Evolutionary conservation across 1,140 invertebrate species (phyloP).

Genomic region (Caligus rogercresseyi): DNA sequence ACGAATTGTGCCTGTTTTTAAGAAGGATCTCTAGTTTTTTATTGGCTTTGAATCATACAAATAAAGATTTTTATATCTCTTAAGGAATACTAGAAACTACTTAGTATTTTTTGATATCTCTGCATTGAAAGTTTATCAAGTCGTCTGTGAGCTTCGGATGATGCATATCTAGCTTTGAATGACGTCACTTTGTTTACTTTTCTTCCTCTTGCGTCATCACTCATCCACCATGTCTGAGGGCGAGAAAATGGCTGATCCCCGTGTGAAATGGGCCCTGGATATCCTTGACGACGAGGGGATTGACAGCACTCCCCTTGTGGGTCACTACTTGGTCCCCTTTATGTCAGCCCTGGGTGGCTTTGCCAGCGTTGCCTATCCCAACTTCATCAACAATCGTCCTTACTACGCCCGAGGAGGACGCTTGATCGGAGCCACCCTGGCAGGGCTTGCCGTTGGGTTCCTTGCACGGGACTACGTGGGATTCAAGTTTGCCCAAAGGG

Average conservation of each 20-base stretch:
- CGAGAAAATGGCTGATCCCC: background rate
- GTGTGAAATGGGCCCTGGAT: conserved; percentile 8
- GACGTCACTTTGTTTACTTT: no score
- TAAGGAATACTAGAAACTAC: no score
- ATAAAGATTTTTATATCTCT: no score
- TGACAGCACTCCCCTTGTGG: background rate
- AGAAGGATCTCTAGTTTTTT: no score
- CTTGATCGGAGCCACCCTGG: background rate
- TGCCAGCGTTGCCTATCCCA: background rate
- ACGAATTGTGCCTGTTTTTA: no score
- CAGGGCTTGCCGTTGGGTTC: background rate
- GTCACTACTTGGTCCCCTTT: background rate
- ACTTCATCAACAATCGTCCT: background rate
- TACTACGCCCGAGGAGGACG: background rate
- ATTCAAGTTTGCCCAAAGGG: background rate
- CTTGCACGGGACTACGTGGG: background rate
- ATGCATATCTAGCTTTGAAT: no score
- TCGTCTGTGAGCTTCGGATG: no score
- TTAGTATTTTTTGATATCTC: no score
- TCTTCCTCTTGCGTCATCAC: no score
- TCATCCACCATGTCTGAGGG: no score
- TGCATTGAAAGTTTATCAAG: no score
- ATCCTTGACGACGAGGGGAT: background rate
- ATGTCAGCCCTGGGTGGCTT: background rate
- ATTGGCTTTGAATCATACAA: no score